These are phyloP conservation scores for Diachrysia chrysitis DNA, from an alignment of 2,888 invertebrate genomes.

Conservation along the genomic window DNA sequence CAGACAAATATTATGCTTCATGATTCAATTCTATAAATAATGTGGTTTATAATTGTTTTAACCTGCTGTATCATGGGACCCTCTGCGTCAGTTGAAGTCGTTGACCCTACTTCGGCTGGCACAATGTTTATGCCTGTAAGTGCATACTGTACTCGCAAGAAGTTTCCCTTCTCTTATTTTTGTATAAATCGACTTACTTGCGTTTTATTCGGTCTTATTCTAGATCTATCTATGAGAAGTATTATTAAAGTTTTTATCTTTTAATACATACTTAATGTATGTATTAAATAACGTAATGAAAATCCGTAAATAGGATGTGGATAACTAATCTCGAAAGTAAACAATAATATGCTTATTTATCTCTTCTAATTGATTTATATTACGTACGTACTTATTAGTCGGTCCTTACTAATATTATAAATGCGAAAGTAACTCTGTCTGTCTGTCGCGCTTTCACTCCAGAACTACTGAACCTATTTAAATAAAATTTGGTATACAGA, in stretches of 20 bases:
- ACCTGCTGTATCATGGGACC: conserved; percentile 14
- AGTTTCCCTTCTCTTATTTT: conserved; percentile 14
- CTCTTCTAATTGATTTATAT: too few species aligned
- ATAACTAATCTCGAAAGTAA: background rate
- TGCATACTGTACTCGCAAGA: background rate
- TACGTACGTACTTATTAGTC: too few species aligned
- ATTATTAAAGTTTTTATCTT: background rate
- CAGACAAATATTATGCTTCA: background rate
- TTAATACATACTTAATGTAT: background rate
- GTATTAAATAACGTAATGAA: background rate
- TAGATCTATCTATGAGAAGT: background rate
- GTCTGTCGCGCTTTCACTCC: too few species aligned
- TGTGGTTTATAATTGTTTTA: conserved; percentile 11
- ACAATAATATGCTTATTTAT: background rate
- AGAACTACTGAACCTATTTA: too few species aligned
- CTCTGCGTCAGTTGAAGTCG: conserved; percentile 46
- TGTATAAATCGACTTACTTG: background rate
- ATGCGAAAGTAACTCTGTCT: too few species aligned
- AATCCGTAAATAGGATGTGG: background rate
- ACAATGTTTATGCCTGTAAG: conserved; percentile 9
- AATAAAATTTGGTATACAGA: too few species aligned
- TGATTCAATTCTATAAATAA: background rate
- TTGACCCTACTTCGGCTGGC: conserved; percentile 35
- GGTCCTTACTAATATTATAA: too few species aligned
- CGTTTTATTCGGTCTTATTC: conserved; percentile 1